These are phyloP conservation scores for Pelecanoides urinatrix DNA, from an alignment of 2,113 vertebrate genomes.

Conservation along the genomic window DNA sequence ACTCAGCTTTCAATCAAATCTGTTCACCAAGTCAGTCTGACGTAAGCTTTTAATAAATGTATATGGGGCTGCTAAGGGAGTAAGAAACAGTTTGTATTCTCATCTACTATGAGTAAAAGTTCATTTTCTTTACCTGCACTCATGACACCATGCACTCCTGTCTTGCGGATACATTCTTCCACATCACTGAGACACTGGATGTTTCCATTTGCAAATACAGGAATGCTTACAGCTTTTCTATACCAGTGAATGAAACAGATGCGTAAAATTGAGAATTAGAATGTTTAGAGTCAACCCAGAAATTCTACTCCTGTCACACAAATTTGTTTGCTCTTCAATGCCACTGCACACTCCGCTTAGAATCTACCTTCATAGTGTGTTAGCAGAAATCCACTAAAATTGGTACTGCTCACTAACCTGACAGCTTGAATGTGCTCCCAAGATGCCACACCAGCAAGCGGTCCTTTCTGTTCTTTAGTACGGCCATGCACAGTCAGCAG, in stretches of 20 bases:
- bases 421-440: constrained; percentile 97
- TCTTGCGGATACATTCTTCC: constrained; percentile 89
- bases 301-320: not conserved
- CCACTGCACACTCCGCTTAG: not conserved
- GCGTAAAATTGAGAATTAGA: not conserved
- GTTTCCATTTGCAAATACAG: constrained; percentile 96
- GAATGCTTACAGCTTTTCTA: constrained; percentile 90
- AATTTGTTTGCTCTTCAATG: not conserved
- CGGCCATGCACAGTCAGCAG: constrained; percentile 92
- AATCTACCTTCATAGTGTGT: not conserved
- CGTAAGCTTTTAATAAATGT: not conserved
- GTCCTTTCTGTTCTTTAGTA: constrained; percentile 97
- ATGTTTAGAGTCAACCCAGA: not conserved
- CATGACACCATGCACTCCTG: constrained; percentile 94
- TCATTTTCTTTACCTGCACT: constrained; percentile 83
- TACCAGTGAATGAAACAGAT: not conserved
- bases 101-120: not conserved
- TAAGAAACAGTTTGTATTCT: not conserved
- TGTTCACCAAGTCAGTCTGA: not conserved
- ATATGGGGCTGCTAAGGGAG: not conserved
- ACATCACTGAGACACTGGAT: constrained; percentile 92
- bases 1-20: not conserved
- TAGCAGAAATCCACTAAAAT: not conserved
- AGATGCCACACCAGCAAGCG: constrained; percentile 84
- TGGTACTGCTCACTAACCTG: constrained; percentile 72